phyloP scores from a whole-genome alignment of 2,113 vertebrate species.

The Thermophis baileyi region DNA sequence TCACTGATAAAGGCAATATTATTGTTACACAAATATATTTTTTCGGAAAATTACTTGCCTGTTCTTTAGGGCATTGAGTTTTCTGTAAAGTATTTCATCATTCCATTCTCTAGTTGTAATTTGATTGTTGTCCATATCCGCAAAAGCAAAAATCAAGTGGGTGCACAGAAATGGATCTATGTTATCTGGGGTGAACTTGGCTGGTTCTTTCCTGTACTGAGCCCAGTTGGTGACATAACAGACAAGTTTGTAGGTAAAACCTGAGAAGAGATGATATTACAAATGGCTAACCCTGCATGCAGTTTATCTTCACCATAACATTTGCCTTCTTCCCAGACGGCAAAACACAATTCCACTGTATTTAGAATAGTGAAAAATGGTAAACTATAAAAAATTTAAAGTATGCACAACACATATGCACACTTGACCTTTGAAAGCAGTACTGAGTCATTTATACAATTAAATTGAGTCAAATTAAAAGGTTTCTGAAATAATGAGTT shows the following conservation, averaged over 20 bases:
- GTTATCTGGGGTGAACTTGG: constrained; percentile 65
- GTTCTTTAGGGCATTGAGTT: constrained; percentile 66
- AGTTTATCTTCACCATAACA: background rate
- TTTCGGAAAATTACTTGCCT: constrained; percentile 57
- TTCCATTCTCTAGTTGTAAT: constrained; percentile 67
- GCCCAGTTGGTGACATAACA: constrained; percentile 80
- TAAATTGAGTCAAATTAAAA: background rate
- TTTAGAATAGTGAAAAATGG: background rate
- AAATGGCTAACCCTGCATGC: background rate
- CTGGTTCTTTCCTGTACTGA: constrained; percentile 67
- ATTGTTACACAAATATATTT: background rate
- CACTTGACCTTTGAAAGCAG: background rate
- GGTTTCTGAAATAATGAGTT: background rate
- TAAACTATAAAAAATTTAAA: background rate
- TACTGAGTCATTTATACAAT: background rate
- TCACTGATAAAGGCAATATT: background rate
- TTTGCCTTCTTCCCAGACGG: background rate
- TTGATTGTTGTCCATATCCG: constrained; percentile 67
- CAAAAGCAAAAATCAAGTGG: constrained; percentile 70
- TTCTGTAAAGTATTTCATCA: constrained; percentile 61
- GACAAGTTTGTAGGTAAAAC: constrained; percentile 68
- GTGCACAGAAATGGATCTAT: constrained; percentile 77
- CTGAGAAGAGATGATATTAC: constrained; percentile 37
- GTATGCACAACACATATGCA: background rate
- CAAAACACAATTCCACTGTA: background rate